Conservation (phyloP, 2,888 invertebrate genomes). For the Nineta flava region DNA sequence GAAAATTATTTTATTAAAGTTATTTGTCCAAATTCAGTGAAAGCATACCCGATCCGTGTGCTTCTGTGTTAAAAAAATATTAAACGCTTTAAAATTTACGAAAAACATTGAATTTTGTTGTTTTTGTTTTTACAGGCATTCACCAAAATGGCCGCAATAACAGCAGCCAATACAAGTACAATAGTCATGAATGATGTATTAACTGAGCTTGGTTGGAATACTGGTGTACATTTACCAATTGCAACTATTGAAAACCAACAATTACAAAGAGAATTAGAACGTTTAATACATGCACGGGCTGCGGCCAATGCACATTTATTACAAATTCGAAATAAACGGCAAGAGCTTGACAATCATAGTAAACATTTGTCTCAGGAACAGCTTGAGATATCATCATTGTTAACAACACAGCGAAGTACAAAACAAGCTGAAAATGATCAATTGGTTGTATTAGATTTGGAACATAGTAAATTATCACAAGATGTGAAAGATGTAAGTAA, state of each 20-base stretch:
- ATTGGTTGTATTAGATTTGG: constrained; percentile 21
- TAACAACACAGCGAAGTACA: constrained; percentile 52
- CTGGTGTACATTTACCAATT: constrained; percentile 63
- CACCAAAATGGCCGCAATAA: not conserved
- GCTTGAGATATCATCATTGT: constrained; percentile 39
- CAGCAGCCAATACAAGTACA: constrained; percentile 13
- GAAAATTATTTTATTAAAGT: no score
- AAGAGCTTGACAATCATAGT: constrained; percentile 31
- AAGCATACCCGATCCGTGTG: no score
- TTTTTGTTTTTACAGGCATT: no score
- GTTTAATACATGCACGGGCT: constrained; percentile 30
- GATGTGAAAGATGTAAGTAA: not conserved
- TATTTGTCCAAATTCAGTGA: no score
- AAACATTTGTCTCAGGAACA: constrained; percentile 34
- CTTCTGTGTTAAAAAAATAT: no score
- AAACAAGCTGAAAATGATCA: constrained; percentile 47
- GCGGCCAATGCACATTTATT: constrained; percentile 31
- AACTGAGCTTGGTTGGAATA: constrained; percentile 54
- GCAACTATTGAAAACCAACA: constrained; percentile 55
- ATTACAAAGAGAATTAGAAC: constrained; percentile 34
- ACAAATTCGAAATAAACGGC: constrained; percentile 26
- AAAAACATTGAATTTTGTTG: no score
- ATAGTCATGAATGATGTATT: constrained; percentile 44
- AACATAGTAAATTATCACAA: constrained; percentile 15
- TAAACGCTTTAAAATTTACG: no score